Evolutionary conservation across 2,888 invertebrate species (phyloP), one percentile per base, ranked within the genome.

Genomic region (Choreutis nemorana): DNA sequence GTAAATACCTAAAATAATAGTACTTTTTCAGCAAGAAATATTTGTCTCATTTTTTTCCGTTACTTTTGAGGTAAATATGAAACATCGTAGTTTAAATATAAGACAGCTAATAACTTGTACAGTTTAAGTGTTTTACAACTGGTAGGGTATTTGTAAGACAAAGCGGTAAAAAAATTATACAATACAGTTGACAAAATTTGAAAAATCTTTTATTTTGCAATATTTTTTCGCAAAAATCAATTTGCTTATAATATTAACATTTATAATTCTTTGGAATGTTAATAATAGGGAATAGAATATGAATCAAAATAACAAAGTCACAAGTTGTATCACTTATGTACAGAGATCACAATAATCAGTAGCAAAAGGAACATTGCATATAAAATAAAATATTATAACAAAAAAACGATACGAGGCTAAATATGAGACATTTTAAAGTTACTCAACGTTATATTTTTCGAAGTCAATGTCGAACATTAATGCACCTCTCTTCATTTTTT

Each of bases 381-480:
- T 8, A 18, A 18, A 18, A 18, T 18, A 6, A n/a, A n/a, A n/a
- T n/a, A n/a, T n/a, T n/a, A 18, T 6, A 18, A 5, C 18, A 18
- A 18, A 18, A 18, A 5, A 6, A 6, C 18, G 5, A 18, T 6
- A 18, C 8, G 5, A 18, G 18, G 5, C 8, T 8, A 18, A 18
- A 18, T 18, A 18, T 18, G 8, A 18, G 18, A 18, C 18, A 18
- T 18, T 18, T 18, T 8, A 18, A 18, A 18, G 8, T 18, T 18
- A 18, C 18, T 4, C 23, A 6, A 23, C 23, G 6, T 9, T 4
- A 23, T 23, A 9, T 23, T 23, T 23, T 23, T 23, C 23, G n/a
- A 23, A 23, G n/a, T 23, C 9, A n/a, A 23, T n/a, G n/a, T 23
- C 23, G n/a, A 23, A 23, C 11, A 23, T 23, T 23, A 23, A 23